Base-by-base conservation (phyloP, 2,797 vertebrate genomes). In the Poliocrania exsul region DNA sequence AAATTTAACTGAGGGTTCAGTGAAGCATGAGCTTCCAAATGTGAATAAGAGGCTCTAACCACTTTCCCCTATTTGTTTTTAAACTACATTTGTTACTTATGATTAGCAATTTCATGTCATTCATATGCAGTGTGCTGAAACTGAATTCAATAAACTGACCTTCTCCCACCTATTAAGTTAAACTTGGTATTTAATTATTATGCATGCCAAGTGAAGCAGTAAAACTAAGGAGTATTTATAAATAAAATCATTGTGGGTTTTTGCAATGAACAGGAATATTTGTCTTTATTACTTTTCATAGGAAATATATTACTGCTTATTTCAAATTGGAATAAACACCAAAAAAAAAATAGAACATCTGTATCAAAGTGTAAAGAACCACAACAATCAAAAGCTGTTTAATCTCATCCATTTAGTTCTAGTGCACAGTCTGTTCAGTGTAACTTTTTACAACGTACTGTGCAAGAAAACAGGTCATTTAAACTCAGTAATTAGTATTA, bases 401-500 rank as follows among this genome's bases (percentile, higher is more conserved):
- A 42, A 60, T 35, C 60, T 93, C 92, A 64, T 78, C 72, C 74
- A 44, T 86, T 92, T 86, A 66, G 38, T 69, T 95, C 86, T 90
- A 80, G 57, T 54, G 67, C 85, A 87, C 84, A 82, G 81, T 94
- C 93, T 95, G 81, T 83, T 81, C 67, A 49, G 42, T 72, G 38
- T 89, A 93, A 95, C 87, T 97, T 97, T 96, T 97, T 90, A 93
- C 90, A 95, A 81, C 4, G 6, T 33, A 38, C 94, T 92, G 42
- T 95, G 94, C 90, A 90, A 95, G 92, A 96, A 97, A 97, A 75
- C 73, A 97, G 86, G 90, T 96, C 88, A 94, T 88, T 96, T 97
- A 91, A 97, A 92, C 92, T 92, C 77, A 78, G 88, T 96, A 96
- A 97, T 97, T 97, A 97, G 91, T 93, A 96, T 93, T 95, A 95